Base-by-base conservation (phyloP, 35 echinoderm and acorn worm genomes). In the Apostichopus californicus region DNA sequence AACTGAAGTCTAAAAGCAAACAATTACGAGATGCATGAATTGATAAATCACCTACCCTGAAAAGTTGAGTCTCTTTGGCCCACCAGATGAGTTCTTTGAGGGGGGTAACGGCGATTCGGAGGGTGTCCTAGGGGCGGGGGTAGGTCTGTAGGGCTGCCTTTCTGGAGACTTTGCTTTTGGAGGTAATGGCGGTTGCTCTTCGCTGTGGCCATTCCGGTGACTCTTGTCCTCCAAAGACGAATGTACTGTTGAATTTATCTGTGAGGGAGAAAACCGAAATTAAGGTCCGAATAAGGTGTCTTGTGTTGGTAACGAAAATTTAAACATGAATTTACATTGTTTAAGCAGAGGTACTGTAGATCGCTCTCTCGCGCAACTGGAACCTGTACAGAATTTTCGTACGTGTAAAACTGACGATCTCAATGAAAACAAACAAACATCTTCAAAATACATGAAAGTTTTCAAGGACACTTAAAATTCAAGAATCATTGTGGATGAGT, bases 31-130 rank as follows among this genome's bases (percentile, higher is more conserved):
- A 46, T 46, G 34, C 34, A 46, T 46, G 34, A 46, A 46, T 46
- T 46, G 34, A 46, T 46, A 46, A 46, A 46, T 1, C 4, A 24
- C 87, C 55, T 90, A 90, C 88, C 88, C 72, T 21, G 88, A 77
- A 57, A 90, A 93, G 83, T 93, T 78, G 54, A 93, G 92, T 79
- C 77, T 93, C 92, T 93, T 93, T 79, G 59, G 81, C 24, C 13
- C 82, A 22, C 73, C 70, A 5, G 72, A 34, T 46, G 81, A 57
- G 77, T 80, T 18, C 25, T 34, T 60, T 12, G 91, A 59, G 0
- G 46, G 55, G 4, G 55, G 56, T 24, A 85, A 25, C 21, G 81
- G 17, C 54, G 81, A 58, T 18, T 17, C 57, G 1, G n/a, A 20
- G 15, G 81, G 54, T 59, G 57, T 64, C 68, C 86, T 20, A 21